Conservation (phyloP, 1,140 invertebrate species). For the Euwallacea fornicatus region DNA sequence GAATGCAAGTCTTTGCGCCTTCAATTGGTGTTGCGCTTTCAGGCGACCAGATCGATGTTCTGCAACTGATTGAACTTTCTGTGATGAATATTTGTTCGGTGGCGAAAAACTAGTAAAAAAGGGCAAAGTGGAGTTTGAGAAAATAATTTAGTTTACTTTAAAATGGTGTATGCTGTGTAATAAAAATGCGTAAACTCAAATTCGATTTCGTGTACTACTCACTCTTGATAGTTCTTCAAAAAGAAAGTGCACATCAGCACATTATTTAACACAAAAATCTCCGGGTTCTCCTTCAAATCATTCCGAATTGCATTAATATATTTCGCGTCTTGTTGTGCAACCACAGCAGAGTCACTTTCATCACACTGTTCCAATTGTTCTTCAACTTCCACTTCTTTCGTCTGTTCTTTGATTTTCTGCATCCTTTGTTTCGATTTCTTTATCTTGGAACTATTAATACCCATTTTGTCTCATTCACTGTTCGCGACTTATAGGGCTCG, state of each 20-base stretch:
- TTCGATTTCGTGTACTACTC: constrained; percentile 46
- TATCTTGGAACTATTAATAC: too few relatives aligned
- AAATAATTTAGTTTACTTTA: too few relatives aligned
- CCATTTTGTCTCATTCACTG: neutral
- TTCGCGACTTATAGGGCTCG: neutral
- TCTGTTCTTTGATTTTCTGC: neutral
- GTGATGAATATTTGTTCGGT: too few relatives aligned
- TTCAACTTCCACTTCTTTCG: constrained; percentile 1
- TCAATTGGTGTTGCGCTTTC: too few relatives aligned
- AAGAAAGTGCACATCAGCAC: constrained; percentile 75
- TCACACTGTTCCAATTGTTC: neutral
- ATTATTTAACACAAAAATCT: constrained; percentile 75
- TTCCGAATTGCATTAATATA: constrained; percentile 58
- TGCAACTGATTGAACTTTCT: too few relatives aligned
- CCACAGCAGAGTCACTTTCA: constrained; percentile 1
- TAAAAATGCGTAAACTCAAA: too few relatives aligned
- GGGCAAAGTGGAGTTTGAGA: too few relatives aligned
- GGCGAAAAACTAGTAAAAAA: too few relatives aligned
- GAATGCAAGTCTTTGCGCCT: too few relatives aligned
- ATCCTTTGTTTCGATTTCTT: neutral
- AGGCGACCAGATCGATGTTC: too few relatives aligned
- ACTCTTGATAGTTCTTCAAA: constrained; percentile 77
- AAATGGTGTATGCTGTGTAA: too few relatives aligned
- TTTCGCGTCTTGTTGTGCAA: constrained; percentile 55
- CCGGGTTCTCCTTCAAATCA: constrained; percentile 63